Evolutionary conservation across 2,797 vertebrate genomes (phyloP).

Genomic region (Cuniculus paca): DNA sequence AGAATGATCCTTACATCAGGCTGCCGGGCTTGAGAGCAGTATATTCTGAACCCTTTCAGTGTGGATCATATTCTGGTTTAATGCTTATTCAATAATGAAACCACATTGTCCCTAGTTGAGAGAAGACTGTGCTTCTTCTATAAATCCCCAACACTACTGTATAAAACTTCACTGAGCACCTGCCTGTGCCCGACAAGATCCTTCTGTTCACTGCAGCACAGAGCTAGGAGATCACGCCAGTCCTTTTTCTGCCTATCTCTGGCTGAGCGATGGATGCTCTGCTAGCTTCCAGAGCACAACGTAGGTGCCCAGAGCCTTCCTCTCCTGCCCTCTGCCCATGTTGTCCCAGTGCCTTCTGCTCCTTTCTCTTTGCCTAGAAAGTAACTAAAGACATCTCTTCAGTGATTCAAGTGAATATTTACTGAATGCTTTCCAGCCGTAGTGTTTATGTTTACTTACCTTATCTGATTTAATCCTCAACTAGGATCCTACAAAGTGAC

Average conservation of each 20-base stretch:
- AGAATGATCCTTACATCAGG: neutral
- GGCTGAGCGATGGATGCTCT: neutral
- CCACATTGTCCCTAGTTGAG: neutral
- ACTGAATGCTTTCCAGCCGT: neutral
- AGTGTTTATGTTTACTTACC: neutral
- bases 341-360: neutral
- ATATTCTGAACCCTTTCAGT: neutral
- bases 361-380: neutral
- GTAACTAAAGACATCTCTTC: neutral
- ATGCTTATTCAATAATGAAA: neutral
- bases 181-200: neutral
- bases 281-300: neutral
- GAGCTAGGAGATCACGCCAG: neutral
- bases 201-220: neutral
- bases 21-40: neutral
- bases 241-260: neutral
- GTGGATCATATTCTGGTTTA: neutral
- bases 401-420: neutral
- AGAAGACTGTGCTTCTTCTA: constrained; percentile 23
- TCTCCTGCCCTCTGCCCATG: neutral
- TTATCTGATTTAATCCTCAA: neutral
- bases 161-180: neutral
- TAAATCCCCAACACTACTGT: neutral
- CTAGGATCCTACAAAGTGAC: neutral
- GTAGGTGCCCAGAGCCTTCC: neutral